Conservation (phyloP, 2,888 invertebrate genomes). For the Ceratothoa steindachneri region DNA sequence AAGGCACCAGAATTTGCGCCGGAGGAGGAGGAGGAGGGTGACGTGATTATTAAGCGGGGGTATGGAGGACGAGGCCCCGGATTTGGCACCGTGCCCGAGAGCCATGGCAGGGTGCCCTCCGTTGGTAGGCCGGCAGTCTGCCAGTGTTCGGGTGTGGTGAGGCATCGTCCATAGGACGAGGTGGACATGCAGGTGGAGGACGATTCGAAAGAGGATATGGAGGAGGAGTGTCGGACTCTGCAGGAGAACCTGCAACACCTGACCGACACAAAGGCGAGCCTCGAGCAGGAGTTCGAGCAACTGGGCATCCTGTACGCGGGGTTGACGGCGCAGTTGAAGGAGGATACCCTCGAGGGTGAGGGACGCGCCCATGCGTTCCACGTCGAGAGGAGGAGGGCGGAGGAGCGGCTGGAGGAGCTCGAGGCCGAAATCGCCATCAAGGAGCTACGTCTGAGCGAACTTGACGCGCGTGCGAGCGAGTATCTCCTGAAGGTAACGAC, state of each 20-base stretch:
- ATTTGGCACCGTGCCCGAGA: no score
- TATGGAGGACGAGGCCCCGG: no score
- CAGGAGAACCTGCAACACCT: conserved; percentile 36
- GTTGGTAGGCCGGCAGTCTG: no score
- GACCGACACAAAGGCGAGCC: conserved; percentile 19
- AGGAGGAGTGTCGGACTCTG: conserved; percentile 35
- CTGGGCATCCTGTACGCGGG: conserved; percentile 28
- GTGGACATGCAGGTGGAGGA: neutral
- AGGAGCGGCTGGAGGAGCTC: conserved; percentile 46
- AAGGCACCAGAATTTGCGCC: no score
- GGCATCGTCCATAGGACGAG: no score
- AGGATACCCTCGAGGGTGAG: conserved; percentile 34
- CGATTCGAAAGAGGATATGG: conserved; percentile 29
- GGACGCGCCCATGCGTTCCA: conserved; percentile 31
- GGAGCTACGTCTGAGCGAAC: conserved; percentile 22
- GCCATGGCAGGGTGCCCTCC: no score
- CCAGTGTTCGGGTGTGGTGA: no score
- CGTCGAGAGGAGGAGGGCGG: conserved; percentile 46
- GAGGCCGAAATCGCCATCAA: conserved; percentile 42
- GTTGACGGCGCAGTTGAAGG: conserved; percentile 34
- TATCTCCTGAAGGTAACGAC: conserved; percentile 39
- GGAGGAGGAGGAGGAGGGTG: no score
- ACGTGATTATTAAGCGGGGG: no score
- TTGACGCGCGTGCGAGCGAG: conserved; percentile 39
- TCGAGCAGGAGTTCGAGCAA: conserved; percentile 37